Percentiles rank a stretch among this genome's conserved stretches.
These are phyloP conservation scores for Dilophus febrilis DNA, from an alignment of 2,888 invertebrate species.

Conservation along the genomic window DNA sequence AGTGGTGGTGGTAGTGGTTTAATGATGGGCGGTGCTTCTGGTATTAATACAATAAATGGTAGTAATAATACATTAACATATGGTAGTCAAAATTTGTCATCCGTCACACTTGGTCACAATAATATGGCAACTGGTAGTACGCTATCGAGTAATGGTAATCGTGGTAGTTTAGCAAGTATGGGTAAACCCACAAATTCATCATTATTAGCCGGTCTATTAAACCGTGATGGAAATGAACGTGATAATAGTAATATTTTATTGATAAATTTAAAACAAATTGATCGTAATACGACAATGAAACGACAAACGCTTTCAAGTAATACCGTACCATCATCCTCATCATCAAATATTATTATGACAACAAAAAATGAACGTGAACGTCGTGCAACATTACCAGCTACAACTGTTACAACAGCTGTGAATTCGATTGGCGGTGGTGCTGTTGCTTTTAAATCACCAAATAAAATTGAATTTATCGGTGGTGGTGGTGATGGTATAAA, in stretches of 20 bases:
- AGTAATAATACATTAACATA: constrained; percentile 14
- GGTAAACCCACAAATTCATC: constrained; percentile 81
- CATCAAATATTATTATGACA: too few relatives aligned
- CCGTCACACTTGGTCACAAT: constrained; percentile 1
- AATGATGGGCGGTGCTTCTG: too few relatives aligned
- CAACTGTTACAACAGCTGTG: too few relatives aligned
- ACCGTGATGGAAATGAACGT: constrained; percentile 31
- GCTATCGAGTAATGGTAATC: constrained; percentile 39
- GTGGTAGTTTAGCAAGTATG: constrained; percentile 67
- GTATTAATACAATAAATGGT: constrained; percentile 4
- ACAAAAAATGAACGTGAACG: constrained; percentile 19
- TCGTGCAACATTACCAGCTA: constrained; percentile 19
- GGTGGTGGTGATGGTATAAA: too few relatives aligned
- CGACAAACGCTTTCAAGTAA: constrained; percentile 1
- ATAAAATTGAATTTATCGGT: background rate
- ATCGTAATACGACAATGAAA: constrained; percentile 4
- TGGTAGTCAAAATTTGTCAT: constrained; percentile 16
- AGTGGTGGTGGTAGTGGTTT: too few relatives aligned
- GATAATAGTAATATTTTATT: constrained; percentile 6
- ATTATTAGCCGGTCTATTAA: constrained; percentile 63
- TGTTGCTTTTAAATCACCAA: background rate
- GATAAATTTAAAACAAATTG: background rate
- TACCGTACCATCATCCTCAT: constrained; percentile 2
- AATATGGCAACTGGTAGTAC: constrained; percentile 6
- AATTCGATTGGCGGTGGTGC: background rate